Base-by-base conservation (phyloP, 2,113 vertebrate species). In the Athene noctua region DNA sequence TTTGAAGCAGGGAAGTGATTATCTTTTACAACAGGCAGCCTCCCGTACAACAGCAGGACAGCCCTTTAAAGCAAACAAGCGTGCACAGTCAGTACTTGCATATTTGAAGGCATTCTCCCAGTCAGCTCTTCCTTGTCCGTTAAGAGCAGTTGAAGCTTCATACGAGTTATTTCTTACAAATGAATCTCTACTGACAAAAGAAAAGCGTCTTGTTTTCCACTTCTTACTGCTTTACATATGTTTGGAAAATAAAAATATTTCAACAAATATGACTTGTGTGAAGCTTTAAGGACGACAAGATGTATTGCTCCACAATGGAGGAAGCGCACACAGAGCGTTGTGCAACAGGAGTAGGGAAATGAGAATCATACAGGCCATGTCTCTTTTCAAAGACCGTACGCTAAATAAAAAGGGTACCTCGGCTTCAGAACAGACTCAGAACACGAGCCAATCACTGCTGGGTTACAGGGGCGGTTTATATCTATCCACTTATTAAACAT, bases 1-100 rank as follows among this genome's bases (percentile, higher is more conserved):
- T 94, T 32, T 93, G 89, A 90, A 82, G 72, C 71, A 49, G 68
- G 79, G 61, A 55, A 93, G 32, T 59, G 80, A 90, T 92, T 90
- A 82, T 65, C 71, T 80, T 71, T 93, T 38, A 30, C 38, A 79
- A 30, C n/a, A 83, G 73, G 75, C 85, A 88, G 80, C 51, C 79
- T 92, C 67, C 82, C 57, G 85, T 67, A 38, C 52, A 38, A 38
- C 58, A 55, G 7, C 5, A 44, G 1, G 4, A 25, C 62, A 89
- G 75, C 47, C 59, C 65, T 73, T 63, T 52, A 22, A 26, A 89
- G 80, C 79, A 68, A 84, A 70, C 70, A 77, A 70, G 58, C 0
- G 0, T 10, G 40, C 67, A 30, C 34, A 25, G 40, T 3, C 47
- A 36, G 16, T 2, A 34, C 52, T 15, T 15, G 10, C 3, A 0